Conservation (phyloP, 2,113 vertebrate genomes). For the Symphodus melops region DNA sequence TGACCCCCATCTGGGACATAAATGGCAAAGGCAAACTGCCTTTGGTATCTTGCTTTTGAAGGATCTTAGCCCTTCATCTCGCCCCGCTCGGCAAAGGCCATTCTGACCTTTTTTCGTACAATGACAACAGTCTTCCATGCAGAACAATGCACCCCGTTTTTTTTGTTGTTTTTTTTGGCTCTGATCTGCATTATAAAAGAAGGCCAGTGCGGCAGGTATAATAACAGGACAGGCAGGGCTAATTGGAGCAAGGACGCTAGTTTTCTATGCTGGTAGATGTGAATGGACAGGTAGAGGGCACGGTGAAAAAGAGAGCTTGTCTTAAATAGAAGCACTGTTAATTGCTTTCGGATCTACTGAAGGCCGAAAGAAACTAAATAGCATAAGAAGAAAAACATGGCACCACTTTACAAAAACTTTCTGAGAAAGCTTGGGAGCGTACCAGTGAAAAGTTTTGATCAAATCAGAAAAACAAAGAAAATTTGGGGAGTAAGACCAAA, state of each 20-base stretch:
- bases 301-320: slow-evolving; percentile 7
- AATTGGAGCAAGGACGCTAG: slow-evolving; percentile 35
- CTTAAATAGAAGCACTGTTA: neutral
- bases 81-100: slow-evolving; percentile 57
- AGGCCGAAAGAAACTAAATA: neutral
- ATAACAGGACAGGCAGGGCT: slow-evolving; percentile 17
- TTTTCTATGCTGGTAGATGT: slow-evolving; percentile 6
- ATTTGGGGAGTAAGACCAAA: neutral
- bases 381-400: neutral
- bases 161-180: slow-evolving; percentile 35
- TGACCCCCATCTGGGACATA: slow-evolving; percentile 43
- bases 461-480: neutral
- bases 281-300: slow-evolving; percentile 40
- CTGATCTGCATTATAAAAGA: slow-evolving; percentile 68
- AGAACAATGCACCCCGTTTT: slow-evolving; percentile 51
- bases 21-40: slow-evolving; percentile 48
- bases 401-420: neutral
- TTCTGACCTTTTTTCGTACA: slow-evolving; percentile 52
- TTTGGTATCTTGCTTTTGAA: slow-evolving; percentile 51
- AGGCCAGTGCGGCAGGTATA: slow-evolving; percentile 39
- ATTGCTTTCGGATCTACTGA: neutral
- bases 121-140: slow-evolving; percentile 42
- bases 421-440: neutral
- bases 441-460: neutral
- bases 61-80: slow-evolving; percentile 44